These are phyloP conservation scores for Hoplodrina ambigua DNA, from an alignment of 2,888 invertebrate genomes.

Conservation along the genomic window DNA sequence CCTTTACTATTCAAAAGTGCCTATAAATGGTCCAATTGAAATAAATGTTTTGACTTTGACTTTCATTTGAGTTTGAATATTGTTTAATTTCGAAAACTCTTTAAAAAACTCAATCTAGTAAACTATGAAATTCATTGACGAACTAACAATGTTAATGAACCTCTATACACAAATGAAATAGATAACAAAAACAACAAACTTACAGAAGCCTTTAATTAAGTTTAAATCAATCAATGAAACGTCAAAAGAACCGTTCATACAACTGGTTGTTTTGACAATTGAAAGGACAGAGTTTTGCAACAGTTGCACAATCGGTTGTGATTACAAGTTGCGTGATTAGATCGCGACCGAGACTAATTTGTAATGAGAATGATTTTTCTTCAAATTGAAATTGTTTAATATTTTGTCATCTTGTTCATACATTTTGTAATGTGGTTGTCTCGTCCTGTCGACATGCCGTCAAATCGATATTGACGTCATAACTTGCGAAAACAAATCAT, in stretches of 20 bases:
- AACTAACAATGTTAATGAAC: background rate
- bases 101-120: background rate
- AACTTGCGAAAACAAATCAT: background rate
- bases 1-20: too few relatives aligned
- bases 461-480: background rate
- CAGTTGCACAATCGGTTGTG: slow-evolving; percentile 36
- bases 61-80: too few relatives aligned
- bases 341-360: slow-evolving; percentile 48
- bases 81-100: background rate
- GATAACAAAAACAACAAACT: background rate
- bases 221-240: slow-evolving; percentile 31
- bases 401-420: slow-evolving; percentile 26
- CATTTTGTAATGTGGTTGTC: slow-evolving; percentile 17
- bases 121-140: background rate
- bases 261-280: slow-evolving; percentile 40
- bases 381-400: slow-evolving; percentile 35
- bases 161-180: slow-evolving; percentile 8
- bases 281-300: slow-evolving; percentile 34
- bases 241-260: slow-evolving; percentile 7
- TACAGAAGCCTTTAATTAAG: slow-evolving; percentile 7
- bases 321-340: slow-evolving; percentile 55
- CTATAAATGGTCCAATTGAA: too few relatives aligned
- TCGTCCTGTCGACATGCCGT: background rate
- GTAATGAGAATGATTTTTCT: slow-evolving; percentile 52
- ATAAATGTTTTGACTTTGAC: too few relatives aligned